Percentiles rank a stretch among this genome's conserved stretches.
Evolutionary conservation across 2,113 vertebrate genomes (phyloP).

Genomic region (Camarhynchus parvulus): DNA sequence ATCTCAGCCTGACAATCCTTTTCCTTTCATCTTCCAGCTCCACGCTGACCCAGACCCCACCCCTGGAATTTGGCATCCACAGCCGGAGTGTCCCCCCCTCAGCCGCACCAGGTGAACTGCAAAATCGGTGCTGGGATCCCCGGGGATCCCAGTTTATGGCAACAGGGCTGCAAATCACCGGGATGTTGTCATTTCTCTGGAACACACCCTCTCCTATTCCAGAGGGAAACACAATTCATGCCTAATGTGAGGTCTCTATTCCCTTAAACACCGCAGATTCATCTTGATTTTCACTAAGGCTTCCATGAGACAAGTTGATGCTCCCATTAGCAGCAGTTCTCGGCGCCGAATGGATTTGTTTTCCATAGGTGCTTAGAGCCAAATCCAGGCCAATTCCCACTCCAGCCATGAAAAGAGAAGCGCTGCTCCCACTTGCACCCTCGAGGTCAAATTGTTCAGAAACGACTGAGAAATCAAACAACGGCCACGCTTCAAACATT

Average conservation of each 20-base stretch:
- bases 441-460: background rate
- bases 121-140: accelerated
- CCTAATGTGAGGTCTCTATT: background rate
- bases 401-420: background rate
- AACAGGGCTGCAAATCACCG: background rate
- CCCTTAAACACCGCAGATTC: conserved; percentile 5
- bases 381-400: background rate
- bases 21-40: background rate
- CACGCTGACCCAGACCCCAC: background rate
- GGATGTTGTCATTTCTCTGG: background rate
- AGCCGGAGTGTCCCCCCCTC: background rate
- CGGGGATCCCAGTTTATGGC: background rate
- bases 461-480: background rate
- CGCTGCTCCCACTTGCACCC: background rate
- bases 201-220: background rate
- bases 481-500: background rate
- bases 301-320: background rate
- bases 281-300: conserved; percentile 11
- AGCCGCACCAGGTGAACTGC: background rate
- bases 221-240: background rate
- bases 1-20: background rate
- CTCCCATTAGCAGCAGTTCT: background rate
- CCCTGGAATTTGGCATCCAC: background rate
- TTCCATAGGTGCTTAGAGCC: background rate
- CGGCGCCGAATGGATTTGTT: background rate